Percentiles rank a stretch among this genome's conserved stretches.
Evolutionary conservation across 2,797 vertebrate genomes (phyloP).

Genomic region (Eleutherodactylus coqui): DNA sequence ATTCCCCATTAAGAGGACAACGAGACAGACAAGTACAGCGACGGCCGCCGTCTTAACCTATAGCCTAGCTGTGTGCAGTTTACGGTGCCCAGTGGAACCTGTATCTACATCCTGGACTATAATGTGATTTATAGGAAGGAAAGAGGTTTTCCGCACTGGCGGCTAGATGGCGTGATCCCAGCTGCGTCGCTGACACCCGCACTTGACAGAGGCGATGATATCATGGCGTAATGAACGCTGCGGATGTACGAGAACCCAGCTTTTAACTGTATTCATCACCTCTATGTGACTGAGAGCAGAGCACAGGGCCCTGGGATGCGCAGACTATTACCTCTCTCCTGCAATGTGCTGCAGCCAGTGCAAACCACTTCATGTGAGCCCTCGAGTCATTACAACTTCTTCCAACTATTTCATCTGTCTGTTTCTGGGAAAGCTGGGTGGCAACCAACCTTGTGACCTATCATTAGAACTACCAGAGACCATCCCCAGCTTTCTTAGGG

Average conservation of each 20-base stretch:
- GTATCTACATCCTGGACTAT: slow-evolving; percentile 43
- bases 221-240: slow-evolving; percentile 42
- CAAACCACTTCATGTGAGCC: background rate
- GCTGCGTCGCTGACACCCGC: slow-evolving; percentile 10
- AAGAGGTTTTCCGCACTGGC: slow-evolving; percentile 6
- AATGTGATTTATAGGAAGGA: slow-evolving; percentile 26
- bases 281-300: slow-evolving; percentile 21
- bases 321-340: background rate
- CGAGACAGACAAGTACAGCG: background rate
- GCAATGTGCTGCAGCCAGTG: background rate
- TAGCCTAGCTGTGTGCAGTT: background rate
- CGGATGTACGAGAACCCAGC: slow-evolving; percentile 3
- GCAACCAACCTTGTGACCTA: background rate
- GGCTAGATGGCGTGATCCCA: background rate
- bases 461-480: background rate
- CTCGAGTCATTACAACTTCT: background rate
- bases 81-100: slow-evolving; percentile 42
- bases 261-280: slow-evolving; percentile 27
- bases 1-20: background rate
- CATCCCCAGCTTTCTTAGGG: background rate
- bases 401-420: background rate
- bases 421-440: background rate
- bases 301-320: background rate
- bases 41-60: background rate
- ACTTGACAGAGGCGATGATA: slow-evolving; percentile 44